phyloP scores from a whole-genome alignment of 2,888 invertebrate genomes.

The Himalopsyche japonica region DNA sequence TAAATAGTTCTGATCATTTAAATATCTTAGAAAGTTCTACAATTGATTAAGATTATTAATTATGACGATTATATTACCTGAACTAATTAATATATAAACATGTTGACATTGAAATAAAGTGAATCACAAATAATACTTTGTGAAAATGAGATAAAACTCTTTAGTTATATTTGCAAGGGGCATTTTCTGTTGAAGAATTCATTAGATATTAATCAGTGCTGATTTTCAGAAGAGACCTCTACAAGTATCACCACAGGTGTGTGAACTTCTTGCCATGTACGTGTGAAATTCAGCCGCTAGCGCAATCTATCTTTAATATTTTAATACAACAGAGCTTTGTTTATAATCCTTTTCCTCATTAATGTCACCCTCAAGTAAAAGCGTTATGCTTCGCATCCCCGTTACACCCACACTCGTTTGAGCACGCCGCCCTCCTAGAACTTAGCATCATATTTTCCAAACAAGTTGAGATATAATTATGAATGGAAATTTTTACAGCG shows the following conservation, averaged over 20 bases:
- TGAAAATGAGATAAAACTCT: too few relatives aligned
- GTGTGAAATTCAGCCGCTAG: not conserved
- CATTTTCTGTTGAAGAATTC: too few relatives aligned
- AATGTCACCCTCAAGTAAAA: not conserved
- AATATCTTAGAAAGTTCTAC: too few relatives aligned
- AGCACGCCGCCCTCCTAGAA: not conserved
- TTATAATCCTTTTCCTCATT: not conserved
- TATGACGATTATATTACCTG: too few relatives aligned
- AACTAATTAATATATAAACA: too few relatives aligned
- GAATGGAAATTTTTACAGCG: not conserved
- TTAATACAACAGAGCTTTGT: not conserved
- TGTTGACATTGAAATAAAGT: too few relatives aligned
- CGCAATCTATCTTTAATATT: not conserved
- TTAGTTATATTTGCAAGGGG: too few relatives aligned
- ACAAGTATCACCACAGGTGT: not conserved
- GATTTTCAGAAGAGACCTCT: not conserved
- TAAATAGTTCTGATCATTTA: too few relatives aligned
- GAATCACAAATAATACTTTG: too few relatives aligned
- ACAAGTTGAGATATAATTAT: not conserved
- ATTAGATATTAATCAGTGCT: too few relatives aligned
- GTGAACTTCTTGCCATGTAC: not conserved
- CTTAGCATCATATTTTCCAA: not conserved
- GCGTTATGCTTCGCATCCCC: not conserved
- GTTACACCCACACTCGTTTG: not conserved
- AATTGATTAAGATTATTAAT: too few relatives aligned